Percentiles rank a stretch among this genome's conserved stretches.
Conservation (phyloP, 2,797 vertebrate genomes). For the Gouania willdenowi region DNA sequence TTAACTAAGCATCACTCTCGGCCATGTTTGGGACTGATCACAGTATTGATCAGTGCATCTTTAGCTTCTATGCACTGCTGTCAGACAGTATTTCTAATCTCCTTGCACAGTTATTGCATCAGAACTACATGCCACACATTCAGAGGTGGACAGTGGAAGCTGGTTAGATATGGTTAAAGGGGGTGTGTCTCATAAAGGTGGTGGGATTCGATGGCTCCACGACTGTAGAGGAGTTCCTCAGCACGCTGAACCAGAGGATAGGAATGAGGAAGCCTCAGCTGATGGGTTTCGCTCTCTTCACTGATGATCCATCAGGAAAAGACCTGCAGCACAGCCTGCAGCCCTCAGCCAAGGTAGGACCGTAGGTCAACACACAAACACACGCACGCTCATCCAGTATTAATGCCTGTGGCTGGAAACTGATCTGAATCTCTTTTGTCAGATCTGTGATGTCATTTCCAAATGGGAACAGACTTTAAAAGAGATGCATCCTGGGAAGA, state of each 20-base stretch:
- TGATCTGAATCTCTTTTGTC: slow-evolving; percentile 23
- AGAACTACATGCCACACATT: too few relatives aligned
- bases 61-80: too few relatives aligned
- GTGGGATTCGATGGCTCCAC: slow-evolving; percentile 96
- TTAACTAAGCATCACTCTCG: too few relatives aligned
- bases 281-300: slow-evolving; percentile 90
- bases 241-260: slow-evolving; percentile 86
- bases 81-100: too few relatives aligned
- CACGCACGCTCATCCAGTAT: neutral
- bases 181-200: slow-evolving; percentile 80
- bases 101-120: too few relatives aligned
- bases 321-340: slow-evolving; percentile 91
- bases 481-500: slow-evolving; percentile 90
- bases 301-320: slow-evolving; percentile 90
- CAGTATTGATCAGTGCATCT: too few relatives aligned
- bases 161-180: too few relatives aligned
- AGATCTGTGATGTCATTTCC: slow-evolving; percentile 97
- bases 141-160: too few relatives aligned
- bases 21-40: too few relatives aligned
- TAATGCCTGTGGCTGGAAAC: neutral
- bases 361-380: neutral
- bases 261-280: slow-evolving; percentile 85
- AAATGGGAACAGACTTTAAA: slow-evolving; percentile 97
- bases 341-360: slow-evolving; percentile 83
- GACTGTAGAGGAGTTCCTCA: slow-evolving; percentile 91